Conservation (phyloP, 2,888 invertebrate genomes). For the Parnassius glacialis region DNA sequence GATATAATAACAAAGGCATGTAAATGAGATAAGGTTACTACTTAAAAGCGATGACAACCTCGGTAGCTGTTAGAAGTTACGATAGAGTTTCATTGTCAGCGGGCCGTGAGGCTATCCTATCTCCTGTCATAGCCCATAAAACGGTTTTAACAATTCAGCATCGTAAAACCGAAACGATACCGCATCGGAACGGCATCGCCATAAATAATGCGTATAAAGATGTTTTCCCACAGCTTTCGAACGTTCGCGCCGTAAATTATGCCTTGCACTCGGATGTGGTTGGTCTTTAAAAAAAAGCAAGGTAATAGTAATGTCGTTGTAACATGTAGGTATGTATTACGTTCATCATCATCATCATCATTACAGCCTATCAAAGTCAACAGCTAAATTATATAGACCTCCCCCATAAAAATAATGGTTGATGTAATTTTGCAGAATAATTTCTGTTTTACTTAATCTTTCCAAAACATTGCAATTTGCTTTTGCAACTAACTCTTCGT, state of each 20-base stretch:
- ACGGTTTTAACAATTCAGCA: slow-evolving; percentile 47
- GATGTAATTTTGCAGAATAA: no score
- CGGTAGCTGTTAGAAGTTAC: slow-evolving; percentile 12
- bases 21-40: slow-evolving; percentile 12
- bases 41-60: slow-evolving; percentile 3
- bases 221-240: slow-evolving; percentile 33
- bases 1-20: slow-evolving; percentile 14
- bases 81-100: slow-evolving; percentile 20
- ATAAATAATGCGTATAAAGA: slow-evolving; percentile 48
- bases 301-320: no score
- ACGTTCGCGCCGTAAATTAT: slow-evolving; percentile 4
- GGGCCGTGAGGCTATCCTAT: slow-evolving; percentile 21
- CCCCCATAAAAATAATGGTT: no score
- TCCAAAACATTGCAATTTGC: neutral
- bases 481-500: neutral
- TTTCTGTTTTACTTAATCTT: no score
- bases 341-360: no score
- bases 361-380: neutral
- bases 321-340: no score
- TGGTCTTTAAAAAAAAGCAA: neutral
- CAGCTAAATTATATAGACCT: no score
- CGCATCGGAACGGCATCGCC: slow-evolving; percentile 37
- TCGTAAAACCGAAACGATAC: slow-evolving; percentile 49
- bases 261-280: slow-evolving; percentile 1
- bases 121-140: slow-evolving; percentile 39